Evolutionary conservation across 2,113 vertebrate species (phyloP).

Genomic region (Saccopteryx bilineata): DNA sequence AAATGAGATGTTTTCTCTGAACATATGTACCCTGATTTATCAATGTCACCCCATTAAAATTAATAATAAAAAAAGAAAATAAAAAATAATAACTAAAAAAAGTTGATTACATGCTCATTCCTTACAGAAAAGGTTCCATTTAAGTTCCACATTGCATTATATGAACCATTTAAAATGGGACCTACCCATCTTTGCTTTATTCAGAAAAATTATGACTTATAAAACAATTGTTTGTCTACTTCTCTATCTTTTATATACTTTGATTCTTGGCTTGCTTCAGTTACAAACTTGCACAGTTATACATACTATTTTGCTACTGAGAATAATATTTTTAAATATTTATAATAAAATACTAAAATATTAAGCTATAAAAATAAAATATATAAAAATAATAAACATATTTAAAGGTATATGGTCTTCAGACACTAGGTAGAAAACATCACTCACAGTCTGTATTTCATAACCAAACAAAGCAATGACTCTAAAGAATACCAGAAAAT

Average conservation of each 20-base stretch:
- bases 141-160: not conserved
- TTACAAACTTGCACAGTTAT: not conserved
- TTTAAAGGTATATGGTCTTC: slow-evolving; percentile 21
- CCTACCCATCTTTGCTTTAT: not conserved
- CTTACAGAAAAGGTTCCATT: not conserved
- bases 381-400: not conserved
- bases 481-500: slow-evolving; percentile 10
- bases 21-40: too few relatives aligned
- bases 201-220: not conserved
- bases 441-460: slow-evolving; percentile 8
- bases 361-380: not conserved
- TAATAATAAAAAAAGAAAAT: too few relatives aligned
- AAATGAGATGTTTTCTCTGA: too few relatives aligned
- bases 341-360: slow-evolving; percentile 44
- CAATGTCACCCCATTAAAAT: too few relatives aligned
- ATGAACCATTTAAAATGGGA: slow-evolving; percentile 11
- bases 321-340: slow-evolving; percentile 56
- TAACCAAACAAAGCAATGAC: slow-evolving; percentile 44
- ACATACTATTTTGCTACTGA: not conserved
- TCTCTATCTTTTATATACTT: not conserved
- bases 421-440: not conserved
- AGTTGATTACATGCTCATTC: not conserved
- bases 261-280: slow-evolving; percentile 47
- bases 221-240: slow-evolving; percentile 35
- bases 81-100: too few relatives aligned